Evolutionary conservation across 2,888 invertebrate genomes (phyloP).

Genomic region (Sympetrum striolatum): DNA sequence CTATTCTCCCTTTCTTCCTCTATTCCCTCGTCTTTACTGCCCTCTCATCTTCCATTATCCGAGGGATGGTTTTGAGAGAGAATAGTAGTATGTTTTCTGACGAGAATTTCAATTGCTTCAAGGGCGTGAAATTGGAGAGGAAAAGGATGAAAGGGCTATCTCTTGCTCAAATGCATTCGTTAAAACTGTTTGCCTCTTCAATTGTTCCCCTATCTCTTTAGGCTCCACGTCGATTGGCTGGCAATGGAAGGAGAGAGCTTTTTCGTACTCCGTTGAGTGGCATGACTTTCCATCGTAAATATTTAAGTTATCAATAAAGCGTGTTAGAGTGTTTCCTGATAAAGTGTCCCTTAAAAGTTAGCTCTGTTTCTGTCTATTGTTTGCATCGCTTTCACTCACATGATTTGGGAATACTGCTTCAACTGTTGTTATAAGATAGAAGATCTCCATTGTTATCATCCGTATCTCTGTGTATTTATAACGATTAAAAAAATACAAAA

Average conservation of each 20-base stretch:
- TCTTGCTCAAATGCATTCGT: background rate
- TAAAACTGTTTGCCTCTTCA: background rate
- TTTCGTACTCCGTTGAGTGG: background rate
- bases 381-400: too few relatives aligned
- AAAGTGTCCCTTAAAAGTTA: too few relatives aligned
- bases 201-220: background rate
- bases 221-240: background rate
- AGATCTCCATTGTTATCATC: too few relatives aligned
- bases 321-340: background rate
- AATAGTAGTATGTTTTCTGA: background rate
- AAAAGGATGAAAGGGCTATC: background rate
- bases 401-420: too few relatives aligned
- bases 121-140: background rate
- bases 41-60: background rate
- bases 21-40: background rate
- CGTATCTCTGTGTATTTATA: too few relatives aligned
- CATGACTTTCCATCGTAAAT: background rate
- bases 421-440: too few relatives aligned
- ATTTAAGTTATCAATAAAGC: background rate
- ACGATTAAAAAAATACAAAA: too few relatives aligned
- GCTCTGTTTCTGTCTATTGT: too few relatives aligned
- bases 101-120: background rate
- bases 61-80: background rate
- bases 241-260: background rate
- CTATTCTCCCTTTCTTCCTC: background rate